phyloP scores from a whole-genome alignment of 2,113 vertebrate genomes.

The Centrocercus urophasianus region DNA sequence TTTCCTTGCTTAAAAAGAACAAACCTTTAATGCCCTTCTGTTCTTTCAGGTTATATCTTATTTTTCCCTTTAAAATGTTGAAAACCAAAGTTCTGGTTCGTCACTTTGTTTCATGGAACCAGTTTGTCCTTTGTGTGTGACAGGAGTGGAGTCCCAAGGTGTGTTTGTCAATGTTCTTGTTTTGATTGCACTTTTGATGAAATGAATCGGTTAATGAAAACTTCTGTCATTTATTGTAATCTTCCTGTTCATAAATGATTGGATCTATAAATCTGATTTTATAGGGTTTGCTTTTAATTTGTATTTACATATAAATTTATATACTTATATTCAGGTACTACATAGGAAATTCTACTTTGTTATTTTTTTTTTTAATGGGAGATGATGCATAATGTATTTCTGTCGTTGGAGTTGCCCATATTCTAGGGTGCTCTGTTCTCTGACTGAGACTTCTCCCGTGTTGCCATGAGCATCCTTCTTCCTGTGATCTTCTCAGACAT shows the following conservation, averaged over 20 bases:
- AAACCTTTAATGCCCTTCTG: not conserved
- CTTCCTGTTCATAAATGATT: not conserved
- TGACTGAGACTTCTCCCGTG: not conserved
- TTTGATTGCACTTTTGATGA: not conserved
- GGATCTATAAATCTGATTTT: not conserved
- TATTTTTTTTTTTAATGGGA: not conserved
- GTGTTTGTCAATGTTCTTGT: not conserved
- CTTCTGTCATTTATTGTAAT: not conserved
- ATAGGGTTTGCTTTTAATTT: not conserved
- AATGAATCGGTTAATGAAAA: not conserved
- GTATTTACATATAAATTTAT: not conserved
- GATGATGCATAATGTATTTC: not conserved
- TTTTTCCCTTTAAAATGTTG: not conserved
- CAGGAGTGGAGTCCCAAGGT: not conserved
- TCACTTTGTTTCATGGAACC: not conserved
- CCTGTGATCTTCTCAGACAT: not conserved
- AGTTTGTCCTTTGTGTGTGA: not conserved
- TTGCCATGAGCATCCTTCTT: not conserved
- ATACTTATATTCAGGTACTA: not conserved
- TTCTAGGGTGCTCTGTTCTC: accelerated
- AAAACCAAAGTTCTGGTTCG: not conserved
- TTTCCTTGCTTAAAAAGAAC: not conserved
- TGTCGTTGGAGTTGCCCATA: not conserved
- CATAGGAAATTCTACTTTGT: not conserved
- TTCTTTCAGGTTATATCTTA: not conserved